Base-by-base conservation (phyloP, 2,888 invertebrate species). In the Phengaris alcon region DNA sequence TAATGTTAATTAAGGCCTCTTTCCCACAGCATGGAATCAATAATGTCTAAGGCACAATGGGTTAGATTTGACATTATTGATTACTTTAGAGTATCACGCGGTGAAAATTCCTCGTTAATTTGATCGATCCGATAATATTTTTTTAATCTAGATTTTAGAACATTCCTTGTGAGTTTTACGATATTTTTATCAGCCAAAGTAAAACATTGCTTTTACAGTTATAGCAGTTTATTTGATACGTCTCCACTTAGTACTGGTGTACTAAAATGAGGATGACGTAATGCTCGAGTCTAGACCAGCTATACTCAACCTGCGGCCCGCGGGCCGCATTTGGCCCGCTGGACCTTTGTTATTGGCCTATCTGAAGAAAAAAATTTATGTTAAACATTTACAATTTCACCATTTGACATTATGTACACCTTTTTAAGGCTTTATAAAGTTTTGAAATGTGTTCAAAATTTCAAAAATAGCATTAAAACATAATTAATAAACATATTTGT, bases 221-320 rank as follows among this genome's bases (percentile, higher is more conserved):
- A n/a, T 59, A 22, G 59, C 59, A 59, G 59, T 59, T 8, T 9
- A 59, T 59, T 59, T 59, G 59, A 59, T 57, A 57, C 59, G 35
- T 35, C 22, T 22, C 59, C 22, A 59, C 22, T 59, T 59, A 59
- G 59, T 59, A 10, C 59, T 59, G 15, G 5, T 22, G 59, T 22
- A 22, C 22, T 59, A 59, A 59, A 59, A 59, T 59, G 59, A 22
- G 22, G 59, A 8, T 59, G 59, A 59, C 59, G 59, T 59, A 59
- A 59, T 4, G 35, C 35, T 35, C 4, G 35, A 35, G 35, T 35
- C 35, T 35, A 22, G 22, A 22, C 22, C 22, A 22, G 22, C 22
- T 22, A 22, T 22, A 22, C 22, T 22, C 22, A 22, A 22, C 22
- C 22, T 22, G 22, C 22, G 22, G 22, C 22, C 22, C 22, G 22